A percentile compares a stretch with the other conserved stretches of the same genome.
Conservation (phyloP, 2,888 invertebrate species). For the Oithona nana region DNA sequence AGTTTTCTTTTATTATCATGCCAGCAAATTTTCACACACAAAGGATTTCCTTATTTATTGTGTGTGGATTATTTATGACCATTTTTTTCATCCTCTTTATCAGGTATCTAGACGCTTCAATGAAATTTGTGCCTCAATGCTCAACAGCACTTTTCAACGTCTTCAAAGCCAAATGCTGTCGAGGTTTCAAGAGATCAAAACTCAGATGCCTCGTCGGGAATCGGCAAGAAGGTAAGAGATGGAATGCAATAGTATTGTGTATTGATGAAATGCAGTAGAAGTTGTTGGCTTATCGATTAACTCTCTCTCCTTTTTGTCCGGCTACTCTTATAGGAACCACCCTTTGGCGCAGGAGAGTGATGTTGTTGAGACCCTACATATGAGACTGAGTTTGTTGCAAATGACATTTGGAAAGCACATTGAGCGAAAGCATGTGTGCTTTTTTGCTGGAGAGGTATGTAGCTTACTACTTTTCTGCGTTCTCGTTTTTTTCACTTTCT, state of each 20-base stretch:
- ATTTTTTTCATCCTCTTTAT: constrained; percentile 22
- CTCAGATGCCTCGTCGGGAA: constrained; percentile 70
- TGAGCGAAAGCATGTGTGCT: constrained; percentile 76
- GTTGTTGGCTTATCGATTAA: no score
- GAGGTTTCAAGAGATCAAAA: constrained; percentile 67
- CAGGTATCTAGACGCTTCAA: constrained; percentile 67
- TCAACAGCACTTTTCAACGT: constrained; percentile 67
- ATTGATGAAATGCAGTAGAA: no score
- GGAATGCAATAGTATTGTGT: background rate
- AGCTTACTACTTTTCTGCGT: background rate
- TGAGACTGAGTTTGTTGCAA: constrained; percentile 69
- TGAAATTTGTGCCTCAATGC: constrained; percentile 49
- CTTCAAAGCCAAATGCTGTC: constrained; percentile 65
- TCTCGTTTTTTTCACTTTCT: background rate
- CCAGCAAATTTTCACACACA: no score
- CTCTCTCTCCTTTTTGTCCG: no score
- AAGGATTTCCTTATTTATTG: no score
- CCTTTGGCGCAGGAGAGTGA: constrained; percentile 76
- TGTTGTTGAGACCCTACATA: constrained; percentile 78
- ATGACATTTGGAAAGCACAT: constrained; percentile 91
- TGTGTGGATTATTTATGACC: background rate
- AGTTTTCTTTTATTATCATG: no score
- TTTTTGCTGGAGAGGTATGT: constrained; percentile 77
- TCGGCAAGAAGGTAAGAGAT: constrained; percentile 47
- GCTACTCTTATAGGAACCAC: constrained; percentile 38